Conservation (phyloP, 2,888 invertebrate species). For the Acleris sparsana region DNA sequence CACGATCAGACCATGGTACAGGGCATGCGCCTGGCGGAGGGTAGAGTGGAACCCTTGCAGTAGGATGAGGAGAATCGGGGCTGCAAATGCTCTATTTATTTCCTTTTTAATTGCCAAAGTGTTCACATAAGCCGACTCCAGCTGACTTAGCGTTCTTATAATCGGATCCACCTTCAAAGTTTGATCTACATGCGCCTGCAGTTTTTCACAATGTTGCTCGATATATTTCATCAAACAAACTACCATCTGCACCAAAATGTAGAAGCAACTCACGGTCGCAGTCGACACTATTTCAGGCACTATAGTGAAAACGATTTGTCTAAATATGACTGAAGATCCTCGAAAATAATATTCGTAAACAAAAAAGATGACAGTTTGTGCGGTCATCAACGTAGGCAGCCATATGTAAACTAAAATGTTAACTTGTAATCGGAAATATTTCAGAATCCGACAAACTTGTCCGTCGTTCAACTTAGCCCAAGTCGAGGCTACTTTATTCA, state of each 20-base stretch:
- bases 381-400: background rate
- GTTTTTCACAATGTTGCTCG: slow-evolving; percentile 13
- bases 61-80: slow-evolving; percentile 22
- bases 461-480: slow-evolving; percentile 10
- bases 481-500: slow-evolving; percentile 2
- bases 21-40: slow-evolving; percentile 28
- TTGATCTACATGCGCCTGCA: background rate
- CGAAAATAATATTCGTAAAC: too few species aligned
- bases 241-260: slow-evolving; percentile 29
- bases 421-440: slow-evolving; percentile 13
- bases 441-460: slow-evolving; percentile 4
- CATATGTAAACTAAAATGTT: background rate
- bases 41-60: slow-evolving; percentile 30
- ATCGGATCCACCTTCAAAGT: background rate
- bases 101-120: slow-evolving; percentile 15
- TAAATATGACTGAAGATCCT: background rate
- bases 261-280: slow-evolving; percentile 18
- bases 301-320: background rate
- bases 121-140: slow-evolving; percentile 27
- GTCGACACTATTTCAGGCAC: background rate
- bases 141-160: background rate
- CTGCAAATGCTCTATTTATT: slow-evolving; percentile 32
- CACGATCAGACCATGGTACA: slow-evolving; percentile 27
- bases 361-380: slow-evolving; percentile 2
- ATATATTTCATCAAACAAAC: slow-evolving; percentile 33